A percentile compares a stretch with the other conserved stretches of the same genome.
Evolutionary conservation across 2,113 vertebrate species (phyloP).

Genomic region (Enhydra lutris): DNA sequence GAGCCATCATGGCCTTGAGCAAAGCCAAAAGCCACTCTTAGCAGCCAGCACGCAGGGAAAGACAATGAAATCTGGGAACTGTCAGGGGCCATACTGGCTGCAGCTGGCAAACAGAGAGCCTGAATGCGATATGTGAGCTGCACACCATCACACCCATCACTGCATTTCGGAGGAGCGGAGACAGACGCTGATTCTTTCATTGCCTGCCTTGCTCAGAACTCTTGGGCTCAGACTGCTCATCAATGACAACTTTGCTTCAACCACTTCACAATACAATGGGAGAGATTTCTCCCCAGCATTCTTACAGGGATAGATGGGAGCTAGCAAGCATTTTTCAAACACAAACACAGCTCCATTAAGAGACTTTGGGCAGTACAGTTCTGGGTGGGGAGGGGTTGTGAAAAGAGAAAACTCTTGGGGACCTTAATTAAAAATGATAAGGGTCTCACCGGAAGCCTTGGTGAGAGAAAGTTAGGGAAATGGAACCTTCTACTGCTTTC

Average conservation of each 20-base stretch:
- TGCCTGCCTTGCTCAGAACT: background rate
- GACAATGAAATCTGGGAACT: background rate
- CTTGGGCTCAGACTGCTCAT: too few species aligned
- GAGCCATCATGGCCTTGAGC: background rate
- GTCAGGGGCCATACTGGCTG: background rate
- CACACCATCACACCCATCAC: background rate
- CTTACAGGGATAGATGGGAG: background rate
- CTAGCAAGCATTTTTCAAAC: background rate
- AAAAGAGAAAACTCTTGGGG: background rate
- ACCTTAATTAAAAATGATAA: background rate
- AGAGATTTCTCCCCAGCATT: background rate
- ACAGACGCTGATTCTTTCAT: background rate
- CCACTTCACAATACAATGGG: fast-evolving
- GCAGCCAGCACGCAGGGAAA: background rate
- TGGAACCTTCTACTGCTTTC: background rate
- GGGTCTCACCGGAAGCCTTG: background rate
- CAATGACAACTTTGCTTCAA: background rate
- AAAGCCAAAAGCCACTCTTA: background rate
- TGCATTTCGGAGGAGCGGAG: background rate
- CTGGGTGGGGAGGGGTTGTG: background rate
- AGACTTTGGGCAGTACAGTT: background rate
- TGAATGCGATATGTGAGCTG: background rate
- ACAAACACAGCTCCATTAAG: background rate
- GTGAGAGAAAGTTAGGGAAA: background rate
- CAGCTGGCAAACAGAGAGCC: background rate